Percentiles rank a stretch among this genome's conserved stretches.
Evolutionary conservation across 2,797 vertebrate species (phyloP).

Genomic region (Fringilla coelebs): DNA sequence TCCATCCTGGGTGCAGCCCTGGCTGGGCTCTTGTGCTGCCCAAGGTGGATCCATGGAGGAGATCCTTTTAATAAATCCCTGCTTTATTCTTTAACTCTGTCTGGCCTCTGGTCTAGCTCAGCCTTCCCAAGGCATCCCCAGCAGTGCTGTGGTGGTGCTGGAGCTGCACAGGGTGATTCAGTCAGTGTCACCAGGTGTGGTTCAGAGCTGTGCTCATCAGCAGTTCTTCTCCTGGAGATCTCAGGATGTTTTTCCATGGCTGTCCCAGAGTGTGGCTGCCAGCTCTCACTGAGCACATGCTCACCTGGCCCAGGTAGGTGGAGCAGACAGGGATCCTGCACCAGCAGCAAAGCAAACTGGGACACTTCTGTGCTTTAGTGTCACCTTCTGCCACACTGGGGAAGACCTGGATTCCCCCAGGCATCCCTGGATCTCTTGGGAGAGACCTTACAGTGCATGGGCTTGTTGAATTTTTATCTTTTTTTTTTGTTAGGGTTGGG

Average conservation of each 20-base stretch:
- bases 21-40: neutral
- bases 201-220: fast-evolving
- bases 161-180: neutral
- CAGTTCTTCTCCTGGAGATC: neutral
- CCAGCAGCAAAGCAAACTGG: neutral
- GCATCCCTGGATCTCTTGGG: neutral
- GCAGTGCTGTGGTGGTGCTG: neutral
- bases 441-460: neutral
- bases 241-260: neutral
- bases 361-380: neutral
- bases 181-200: neutral
- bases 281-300: fast-evolving
- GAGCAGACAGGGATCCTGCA: neutral
- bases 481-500: neutral
- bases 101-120: neutral
- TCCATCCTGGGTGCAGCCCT: neutral
- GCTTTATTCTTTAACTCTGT: neutral
- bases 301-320: neutral
- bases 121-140: neutral
- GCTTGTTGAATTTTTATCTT: neutral
- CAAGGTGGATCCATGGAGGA: neutral
- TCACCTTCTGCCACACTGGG: neutral
- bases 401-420: neutral
- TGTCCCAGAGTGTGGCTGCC: fast-evolving
- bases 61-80: neutral